Base-by-base conservation (phyloP, 2,113 vertebrate species). In the Amazona vittata region DNA sequence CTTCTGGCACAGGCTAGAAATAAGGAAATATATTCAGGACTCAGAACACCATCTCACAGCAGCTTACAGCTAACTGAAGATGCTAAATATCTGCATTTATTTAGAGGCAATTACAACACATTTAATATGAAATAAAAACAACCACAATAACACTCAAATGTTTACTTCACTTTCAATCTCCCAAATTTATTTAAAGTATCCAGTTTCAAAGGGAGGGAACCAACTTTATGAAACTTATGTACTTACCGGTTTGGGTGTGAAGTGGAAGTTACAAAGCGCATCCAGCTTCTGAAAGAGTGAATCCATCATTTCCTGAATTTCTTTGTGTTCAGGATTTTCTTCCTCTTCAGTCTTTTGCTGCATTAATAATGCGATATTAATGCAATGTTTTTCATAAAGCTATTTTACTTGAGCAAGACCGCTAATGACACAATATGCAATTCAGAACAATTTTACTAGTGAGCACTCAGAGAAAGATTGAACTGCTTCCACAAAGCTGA, bases 191-290 rank as follows among this genome's bases (percentile, higher is more conserved):
- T 69, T 62, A 9, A 75, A 75, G n/a, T n/a, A 74, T 7, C 17
- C 5, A 33, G 17, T 80, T 87, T 6, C 33, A 31, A 79, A 26
- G 15, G 5, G 3, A 16, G 9, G 29, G 4, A 24, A 0, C 7
- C 49, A 79, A 2, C 12, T 60, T 78, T 25, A 78, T 14, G 12
- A 74, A 83, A 79, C 24, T 16, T 29, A 22, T 2, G 24, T 28
- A 98, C 98, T 98, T 96, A 99, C 99, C 28, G 99, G 99, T 95
- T 99, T 99, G 20, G 99, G 99, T 74, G 98, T 99, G 89, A 99
- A 99, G 95, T 99, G 99, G 95, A 99, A 99, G 97, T 99, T 99
- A 75, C 99, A 99, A 41, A 99, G 99, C 0, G 99, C 99, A 47
- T 99, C 99, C 94, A 99, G 92, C 81, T 99, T 99, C 25, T 99